Conservation (phyloP, 2,113 vertebrate species). For the Rhineura floridana region DNA sequence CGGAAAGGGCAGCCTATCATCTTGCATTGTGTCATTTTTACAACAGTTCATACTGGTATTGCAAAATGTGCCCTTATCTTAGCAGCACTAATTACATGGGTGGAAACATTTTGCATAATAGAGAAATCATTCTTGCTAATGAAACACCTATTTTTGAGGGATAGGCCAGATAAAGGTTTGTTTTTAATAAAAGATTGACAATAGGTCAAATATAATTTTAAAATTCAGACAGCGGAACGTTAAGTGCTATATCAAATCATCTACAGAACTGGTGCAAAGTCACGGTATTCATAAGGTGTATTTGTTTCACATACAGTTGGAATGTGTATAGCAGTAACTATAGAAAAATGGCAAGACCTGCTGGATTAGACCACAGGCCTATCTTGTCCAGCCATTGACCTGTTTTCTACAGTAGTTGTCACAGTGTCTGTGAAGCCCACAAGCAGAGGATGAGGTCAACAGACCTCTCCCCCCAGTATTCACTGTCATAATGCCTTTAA, state of each 20-base stretch:
- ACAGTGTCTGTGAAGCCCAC: not conserved
- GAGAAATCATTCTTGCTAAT: not conserved
- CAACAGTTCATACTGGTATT: not conserved
- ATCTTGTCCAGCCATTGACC: too few species aligned
- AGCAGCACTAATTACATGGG: conserved; percentile 3
- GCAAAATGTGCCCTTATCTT: conserved; percentile 4
- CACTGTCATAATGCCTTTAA: not conserved
- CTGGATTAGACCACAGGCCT: not conserved
- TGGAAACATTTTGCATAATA: conserved; percentile 12
- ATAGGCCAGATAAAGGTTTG: not conserved
- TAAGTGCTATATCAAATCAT: not conserved
- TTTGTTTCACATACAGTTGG: not conserved
- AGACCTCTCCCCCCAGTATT: not conserved
- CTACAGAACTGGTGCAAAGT: not conserved
- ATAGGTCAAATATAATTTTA: not conserved
- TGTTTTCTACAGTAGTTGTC: not conserved
- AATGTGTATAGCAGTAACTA: not conserved
- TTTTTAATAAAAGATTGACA: not conserved
- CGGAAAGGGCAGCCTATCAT: not conserved
- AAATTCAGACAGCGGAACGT: not conserved
- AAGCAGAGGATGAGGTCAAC: not conserved
- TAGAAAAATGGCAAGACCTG: not conserved
- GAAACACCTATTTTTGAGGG: not conserved
- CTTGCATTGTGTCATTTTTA: not conserved
- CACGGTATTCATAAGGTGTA: not conserved